A percentile compares a stretch with the other conserved stretches of the same genome.
These are phyloP conservation scores for Eurystomus glaucurus DNA, from an alignment of 2,797 vertebrate genomes.

Conservation along the genomic window DNA sequence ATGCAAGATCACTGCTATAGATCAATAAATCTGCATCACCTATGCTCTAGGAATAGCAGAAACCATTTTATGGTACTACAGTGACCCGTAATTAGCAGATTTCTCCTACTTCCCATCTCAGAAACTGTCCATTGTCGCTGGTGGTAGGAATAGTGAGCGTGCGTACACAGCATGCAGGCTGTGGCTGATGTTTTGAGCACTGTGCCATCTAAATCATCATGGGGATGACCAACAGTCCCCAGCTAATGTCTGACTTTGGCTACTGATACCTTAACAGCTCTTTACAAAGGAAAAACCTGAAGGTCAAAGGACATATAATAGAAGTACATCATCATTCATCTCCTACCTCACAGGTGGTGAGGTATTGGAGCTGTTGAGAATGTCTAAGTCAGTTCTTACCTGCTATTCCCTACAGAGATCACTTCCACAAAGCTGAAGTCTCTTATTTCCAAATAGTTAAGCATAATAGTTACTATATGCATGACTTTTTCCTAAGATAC, in stretches of 20 bases:
- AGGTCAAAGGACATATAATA: not conserved
- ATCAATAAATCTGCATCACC: not conserved
- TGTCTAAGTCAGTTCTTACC: not conserved
- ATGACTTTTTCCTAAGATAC: not conserved
- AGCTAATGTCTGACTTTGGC: not conserved
- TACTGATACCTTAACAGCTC: not conserved
- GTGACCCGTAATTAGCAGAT: not conserved
- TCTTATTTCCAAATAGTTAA: not conserved
- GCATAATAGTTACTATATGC: not conserved
- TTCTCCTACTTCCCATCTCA: not conserved
- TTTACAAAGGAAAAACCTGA: not conserved
- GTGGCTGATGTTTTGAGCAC: not conserved
- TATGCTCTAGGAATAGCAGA: not conserved
- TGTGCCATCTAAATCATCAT: not conserved
- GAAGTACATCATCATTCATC: not conserved
- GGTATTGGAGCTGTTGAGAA: not conserved
- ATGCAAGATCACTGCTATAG: not conserved
- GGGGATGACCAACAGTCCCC: not conserved
- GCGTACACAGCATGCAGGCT: not conserved
- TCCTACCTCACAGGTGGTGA: not conserved
- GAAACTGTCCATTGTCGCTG: not conserved
- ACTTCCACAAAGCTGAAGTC: not conserved
- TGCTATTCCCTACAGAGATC: not conserved
- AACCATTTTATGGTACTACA: not conserved
- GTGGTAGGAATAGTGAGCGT: not conserved